A percentile compares a stretch with the other conserved stretches of the same genome.
Evolutionary conservation across 2,797 vertebrate genomes (phyloP).

Genomic region (Malurus splendens): DNA sequence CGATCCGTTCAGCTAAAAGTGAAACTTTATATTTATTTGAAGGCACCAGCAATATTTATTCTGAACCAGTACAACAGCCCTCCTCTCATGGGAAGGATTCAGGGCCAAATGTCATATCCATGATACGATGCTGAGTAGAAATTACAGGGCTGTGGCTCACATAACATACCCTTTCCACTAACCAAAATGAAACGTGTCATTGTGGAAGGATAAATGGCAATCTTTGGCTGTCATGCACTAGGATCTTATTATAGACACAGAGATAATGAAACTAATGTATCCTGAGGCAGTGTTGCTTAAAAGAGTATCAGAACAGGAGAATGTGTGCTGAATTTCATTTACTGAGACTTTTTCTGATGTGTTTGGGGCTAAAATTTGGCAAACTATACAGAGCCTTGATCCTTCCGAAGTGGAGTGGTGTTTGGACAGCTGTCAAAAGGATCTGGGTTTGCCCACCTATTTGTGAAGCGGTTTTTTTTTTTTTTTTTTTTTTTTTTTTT

Average conservation of each 20-base stretch:
- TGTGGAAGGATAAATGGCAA: slow-evolving; percentile 50
- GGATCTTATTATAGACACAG: slow-evolving; percentile 51
- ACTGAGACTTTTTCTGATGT: not conserved
- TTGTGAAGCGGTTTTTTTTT: not conserved
- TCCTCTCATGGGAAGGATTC: not conserved
- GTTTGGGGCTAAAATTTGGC: not conserved
- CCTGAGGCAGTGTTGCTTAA: slow-evolving; percentile 46
- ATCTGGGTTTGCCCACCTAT: not conserved
- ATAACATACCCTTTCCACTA: not conserved
- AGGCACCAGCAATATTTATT: not conserved
- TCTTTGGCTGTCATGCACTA: slow-evolving; percentile 23
- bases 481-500: not conserved
- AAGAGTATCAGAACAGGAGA: slow-evolving; percentile 30
- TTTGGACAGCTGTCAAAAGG: not conserved
- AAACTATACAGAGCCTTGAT: not conserved
- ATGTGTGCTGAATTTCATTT: slow-evolving; percentile 41
- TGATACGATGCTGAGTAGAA: not conserved
- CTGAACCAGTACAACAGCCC: not conserved
- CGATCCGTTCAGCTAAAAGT: not conserved
- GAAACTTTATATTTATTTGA: not conserved
- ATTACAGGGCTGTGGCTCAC: slow-evolving; percentile 6
- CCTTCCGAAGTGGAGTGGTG: not conserved
- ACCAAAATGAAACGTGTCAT: slow-evolving; percentile 29
- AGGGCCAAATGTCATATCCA: not conserved
- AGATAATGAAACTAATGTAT: slow-evolving; percentile 64